Base-by-base conservation (phyloP, 2,888 invertebrate species). In the Dorcus parallelipipedus region DNA sequence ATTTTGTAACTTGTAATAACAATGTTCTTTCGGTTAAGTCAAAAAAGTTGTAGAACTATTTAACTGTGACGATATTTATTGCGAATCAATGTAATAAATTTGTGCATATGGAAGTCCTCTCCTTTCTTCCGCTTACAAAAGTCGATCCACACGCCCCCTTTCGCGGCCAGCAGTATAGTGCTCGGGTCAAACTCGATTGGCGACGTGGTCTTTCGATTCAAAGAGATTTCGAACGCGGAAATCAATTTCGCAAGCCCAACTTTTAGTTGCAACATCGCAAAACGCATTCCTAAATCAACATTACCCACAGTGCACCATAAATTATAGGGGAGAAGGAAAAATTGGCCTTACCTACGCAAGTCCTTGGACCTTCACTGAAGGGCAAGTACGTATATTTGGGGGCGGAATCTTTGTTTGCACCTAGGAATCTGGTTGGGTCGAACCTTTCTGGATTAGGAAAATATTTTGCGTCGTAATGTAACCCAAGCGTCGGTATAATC, bases 311-410 rank as follows among this genome's bases (percentile, higher is more conserved):
- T 3, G 20, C 20, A 3, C 20, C 20, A 3, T 20, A 20, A 20
- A 20, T 2, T 3, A n/a, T n/a, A 20, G 20, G 20, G 20, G 20
- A 2, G 20, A 20, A 20, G 26, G 26, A 2, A 4, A 3, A 33
- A 33, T 33, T n/a, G 14, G 33, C 58, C 20, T 52, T 58, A 71
- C 71, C 71, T 54, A 71, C 42, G 55, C 70, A 71, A 51, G 60
- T 59, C 45, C 70, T 61, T 7, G 71, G 71, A 3, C 71, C 71
- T 42, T 69, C 69, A 10, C 69, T 68, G 40, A 71, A 68, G 0
- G 69, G 68, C 58, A 70, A 49, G 58, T 61, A 71, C 10, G 64
- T 61, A 52, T 65, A 69, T 41, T 69, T 69, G n/a, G 62, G 63
- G 4, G 69, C 57, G 9, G 62, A 63, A 2, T 61, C 60, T 52